phyloP scores from a whole-genome alignment of 2,797 vertebrate species.

The Eulemur albifrons region DNA sequence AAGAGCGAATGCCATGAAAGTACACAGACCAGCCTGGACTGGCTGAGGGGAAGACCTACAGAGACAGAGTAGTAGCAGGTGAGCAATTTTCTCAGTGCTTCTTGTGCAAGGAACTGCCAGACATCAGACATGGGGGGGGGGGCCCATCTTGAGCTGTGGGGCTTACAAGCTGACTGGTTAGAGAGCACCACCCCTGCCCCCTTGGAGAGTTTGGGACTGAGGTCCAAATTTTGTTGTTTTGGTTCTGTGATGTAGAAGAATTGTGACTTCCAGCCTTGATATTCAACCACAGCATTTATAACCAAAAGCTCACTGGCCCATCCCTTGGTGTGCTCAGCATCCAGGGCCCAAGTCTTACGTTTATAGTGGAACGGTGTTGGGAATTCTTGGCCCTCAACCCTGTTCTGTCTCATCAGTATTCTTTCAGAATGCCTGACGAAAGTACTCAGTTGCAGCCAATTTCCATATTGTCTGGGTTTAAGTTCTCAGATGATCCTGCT shows the following conservation, averaged over 20 bases:
- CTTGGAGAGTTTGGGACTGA: not conserved
- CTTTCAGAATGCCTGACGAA: not conserved
- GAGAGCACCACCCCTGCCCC: not conserved
- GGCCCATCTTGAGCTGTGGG: not conserved
- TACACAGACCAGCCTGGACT: not conserved
- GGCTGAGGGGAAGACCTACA: not conserved
- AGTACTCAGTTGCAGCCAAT: not conserved
- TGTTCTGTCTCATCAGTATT: not conserved
- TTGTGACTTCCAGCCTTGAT: fast-evolving
- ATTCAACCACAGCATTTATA: not conserved
- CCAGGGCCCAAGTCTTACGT: not conserved
- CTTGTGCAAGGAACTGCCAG: not conserved
- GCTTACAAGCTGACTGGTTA: not conserved
- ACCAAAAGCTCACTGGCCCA: not conserved
- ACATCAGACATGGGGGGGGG: not conserved
- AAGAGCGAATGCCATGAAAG: not conserved
- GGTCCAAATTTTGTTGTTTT: not conserved
- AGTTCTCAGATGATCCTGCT: not conserved
- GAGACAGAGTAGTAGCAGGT: slow-evolving; percentile 35
- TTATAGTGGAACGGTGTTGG: fast-evolving
- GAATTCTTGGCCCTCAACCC: not conserved
- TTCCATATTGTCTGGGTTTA: not conserved
- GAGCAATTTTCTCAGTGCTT: not conserved
- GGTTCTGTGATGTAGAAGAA: not conserved
- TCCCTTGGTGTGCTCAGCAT: not conserved